Percentiles rank a stretch among this genome's conserved stretches.
Evolutionary conservation across 2,888 invertebrate species (phyloP).

Genomic region (Embidobia sp.): DNA sequence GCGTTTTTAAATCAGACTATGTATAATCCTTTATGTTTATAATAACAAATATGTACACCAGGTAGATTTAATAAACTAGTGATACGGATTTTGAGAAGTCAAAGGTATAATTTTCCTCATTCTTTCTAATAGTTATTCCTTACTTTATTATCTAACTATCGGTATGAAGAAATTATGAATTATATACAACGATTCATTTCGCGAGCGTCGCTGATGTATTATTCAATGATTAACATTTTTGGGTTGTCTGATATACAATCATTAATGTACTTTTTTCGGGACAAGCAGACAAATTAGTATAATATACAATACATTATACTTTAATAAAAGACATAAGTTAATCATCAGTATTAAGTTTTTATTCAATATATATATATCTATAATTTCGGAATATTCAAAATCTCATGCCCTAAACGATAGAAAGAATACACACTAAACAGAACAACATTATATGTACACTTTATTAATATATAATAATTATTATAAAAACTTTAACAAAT

Average conservation of each 20-base stretch:
- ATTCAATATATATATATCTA: conserved; percentile 18
- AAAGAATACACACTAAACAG: conserved; percentile 33
- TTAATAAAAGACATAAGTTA: conserved; percentile 46
- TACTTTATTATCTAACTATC: conserved; percentile 51
- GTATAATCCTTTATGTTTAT: conserved; percentile 69
- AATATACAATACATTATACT: conserved; percentile 65
- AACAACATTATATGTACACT: background rate
- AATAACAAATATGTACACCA: conserved; percentile 80
- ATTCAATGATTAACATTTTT: conserved; percentile 61
- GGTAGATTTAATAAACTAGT: conserved; percentile 80
- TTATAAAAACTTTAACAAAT: too few species aligned
- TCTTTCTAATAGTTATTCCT: conserved; percentile 59
- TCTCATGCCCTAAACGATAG: conserved; percentile 31
- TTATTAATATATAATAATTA: too few species aligned
- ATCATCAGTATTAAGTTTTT: conserved; percentile 28
- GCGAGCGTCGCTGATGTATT: conserved; percentile 61
- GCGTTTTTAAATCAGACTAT: conserved; percentile 64
- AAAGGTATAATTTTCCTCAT: conserved; percentile 62
- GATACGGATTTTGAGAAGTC: conserved; percentile 72
- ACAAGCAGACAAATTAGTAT: conserved; percentile 71
- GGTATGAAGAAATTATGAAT: conserved; percentile 69
- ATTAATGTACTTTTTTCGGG: conserved; percentile 65
- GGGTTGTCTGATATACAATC: conserved; percentile 51
- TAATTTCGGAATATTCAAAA: conserved; percentile 11
- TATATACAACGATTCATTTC: conserved; percentile 70